Percentiles rank a stretch among this genome's conserved stretches.
phyloP scores from a whole-genome alignment of 2,113 vertebrate species.

The Acanthisitta chloris region DNA sequence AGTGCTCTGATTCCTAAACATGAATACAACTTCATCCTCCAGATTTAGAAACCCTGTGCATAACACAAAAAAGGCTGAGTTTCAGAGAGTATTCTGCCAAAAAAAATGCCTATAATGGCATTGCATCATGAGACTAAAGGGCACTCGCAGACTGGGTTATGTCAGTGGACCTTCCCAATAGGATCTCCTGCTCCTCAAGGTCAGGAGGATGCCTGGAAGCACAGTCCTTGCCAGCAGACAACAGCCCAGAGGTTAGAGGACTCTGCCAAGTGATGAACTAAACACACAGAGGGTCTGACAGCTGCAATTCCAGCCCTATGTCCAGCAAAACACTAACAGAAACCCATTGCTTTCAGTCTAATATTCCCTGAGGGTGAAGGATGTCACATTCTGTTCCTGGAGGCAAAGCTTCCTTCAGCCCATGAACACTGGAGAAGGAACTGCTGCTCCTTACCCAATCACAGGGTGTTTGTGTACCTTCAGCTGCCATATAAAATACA shows the following conservation, averaged over 20 bases:
- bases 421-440: not conserved
- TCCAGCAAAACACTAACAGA: not conserved
- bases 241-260: not conserved
- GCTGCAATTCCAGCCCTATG: not conserved
- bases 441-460: not conserved
- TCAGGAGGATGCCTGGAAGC: not conserved
- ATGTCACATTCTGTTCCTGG: not conserved
- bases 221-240: not conserved
- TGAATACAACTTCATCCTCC: not conserved
- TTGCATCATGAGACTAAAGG: not conserved
- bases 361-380: not conserved
- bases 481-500: not conserved
- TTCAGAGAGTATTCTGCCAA: not conserved
- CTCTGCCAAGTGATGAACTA: not conserved
- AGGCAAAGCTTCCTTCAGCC: not conserved
- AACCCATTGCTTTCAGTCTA: not conserved
- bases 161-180: not conserved
- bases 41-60: not conserved
- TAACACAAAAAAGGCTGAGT: not conserved
- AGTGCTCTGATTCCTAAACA: not conserved
- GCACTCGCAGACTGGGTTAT: not conserved
- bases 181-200: not conserved
- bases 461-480: not conserved
- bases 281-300: not conserved
- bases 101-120: not conserved